Conservation (phyloP, 1,140 invertebrate genomes). For the Mycetomoellerius zeteki region DNA sequence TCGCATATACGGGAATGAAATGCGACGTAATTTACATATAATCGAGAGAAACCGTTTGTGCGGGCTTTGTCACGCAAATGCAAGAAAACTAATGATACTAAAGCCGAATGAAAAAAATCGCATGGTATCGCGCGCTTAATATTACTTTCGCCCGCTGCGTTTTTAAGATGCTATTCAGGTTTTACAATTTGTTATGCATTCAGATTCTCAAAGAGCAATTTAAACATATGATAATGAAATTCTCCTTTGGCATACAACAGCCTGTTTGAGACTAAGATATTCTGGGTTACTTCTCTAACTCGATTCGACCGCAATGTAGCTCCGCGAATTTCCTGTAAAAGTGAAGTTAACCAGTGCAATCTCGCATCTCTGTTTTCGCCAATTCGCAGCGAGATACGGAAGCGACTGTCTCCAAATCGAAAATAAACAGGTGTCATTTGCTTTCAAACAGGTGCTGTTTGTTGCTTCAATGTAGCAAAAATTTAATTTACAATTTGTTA, state of each 20-base stretch:
- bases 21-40: slow-evolving; percentile 33
- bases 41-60: not conserved
- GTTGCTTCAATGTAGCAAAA: not conserved
- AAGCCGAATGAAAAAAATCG: not conserved
- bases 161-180: slow-evolving; percentile 48
- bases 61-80: slow-evolving; percentile 21
- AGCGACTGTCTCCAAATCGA: not conserved
- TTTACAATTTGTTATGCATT: slow-evolving; percentile 56
- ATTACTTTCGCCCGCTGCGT: slow-evolving; percentile 37
- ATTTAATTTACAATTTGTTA: not conserved
- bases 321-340: slow-evolving; percentile 16
- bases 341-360: slow-evolving; percentile 31
- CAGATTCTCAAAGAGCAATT: slow-evolving; percentile 53
- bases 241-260: slow-evolving; percentile 40
- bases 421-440: not conserved
- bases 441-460: not conserved
- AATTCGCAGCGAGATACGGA: slow-evolving; percentile 3
- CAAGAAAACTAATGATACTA: not conserved
- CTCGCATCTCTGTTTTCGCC: slow-evolving; percentile 1
- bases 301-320: slow-evolving; percentile 44
- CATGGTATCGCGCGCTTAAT: not conserved
- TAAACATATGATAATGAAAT: slow-evolving; percentile 57
- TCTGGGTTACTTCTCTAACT: slow-evolving; percentile 45
- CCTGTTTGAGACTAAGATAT: slow-evolving; percentile 35
- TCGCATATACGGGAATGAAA: slow-evolving; percentile 6